phyloP scores from a whole-genome alignment of 1,140 invertebrate genomes.

The Drosophila lacertosa region DNA sequence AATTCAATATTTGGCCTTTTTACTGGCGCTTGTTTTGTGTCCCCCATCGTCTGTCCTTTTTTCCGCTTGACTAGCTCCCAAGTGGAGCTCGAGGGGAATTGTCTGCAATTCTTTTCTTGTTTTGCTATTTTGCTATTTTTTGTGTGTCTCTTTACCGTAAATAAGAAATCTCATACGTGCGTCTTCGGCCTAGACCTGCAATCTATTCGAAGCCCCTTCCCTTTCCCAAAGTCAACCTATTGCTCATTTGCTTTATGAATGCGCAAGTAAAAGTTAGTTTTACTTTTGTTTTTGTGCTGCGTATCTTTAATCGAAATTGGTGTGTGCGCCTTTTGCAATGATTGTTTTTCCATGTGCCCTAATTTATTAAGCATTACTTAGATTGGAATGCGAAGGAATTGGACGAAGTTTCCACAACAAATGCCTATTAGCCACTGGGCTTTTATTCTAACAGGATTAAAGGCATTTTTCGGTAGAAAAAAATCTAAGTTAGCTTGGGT shows the following conservation, averaged over 20 bases:
- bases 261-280: constrained; percentile 69
- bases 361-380: constrained; percentile 77
- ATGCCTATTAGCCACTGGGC: constrained; percentile 17
- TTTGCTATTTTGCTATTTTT: constrained; percentile 75
- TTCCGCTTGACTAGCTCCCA: constrained; percentile 71
- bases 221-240: constrained; percentile 3
- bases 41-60: constrained; percentile 74
- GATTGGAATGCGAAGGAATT: constrained; percentile 40
- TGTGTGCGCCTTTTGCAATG: constrained; percentile 61
- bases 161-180: constrained; percentile 83
- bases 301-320: constrained; percentile 69
- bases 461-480: constrained; percentile 18
- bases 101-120: constrained; percentile 50
- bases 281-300: constrained; percentile 49
- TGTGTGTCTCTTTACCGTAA: constrained; percentile 80
- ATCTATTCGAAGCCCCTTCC: constrained; percentile 1
- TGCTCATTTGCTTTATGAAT: constrained; percentile 66
- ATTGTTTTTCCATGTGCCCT: constrained; percentile 70
- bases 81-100: constrained; percentile 22
- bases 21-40: constrained; percentile 65
- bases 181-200: constrained; percentile 39
- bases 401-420: constrained; percentile 12
- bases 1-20: constrained; percentile 83
- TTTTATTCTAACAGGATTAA: constrained; percentile 14
- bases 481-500: constrained; percentile 9